Evolutionary conservation across 2,888 invertebrate species (phyloP).

Genomic region (Lepetodrilus schrolli): DNA sequence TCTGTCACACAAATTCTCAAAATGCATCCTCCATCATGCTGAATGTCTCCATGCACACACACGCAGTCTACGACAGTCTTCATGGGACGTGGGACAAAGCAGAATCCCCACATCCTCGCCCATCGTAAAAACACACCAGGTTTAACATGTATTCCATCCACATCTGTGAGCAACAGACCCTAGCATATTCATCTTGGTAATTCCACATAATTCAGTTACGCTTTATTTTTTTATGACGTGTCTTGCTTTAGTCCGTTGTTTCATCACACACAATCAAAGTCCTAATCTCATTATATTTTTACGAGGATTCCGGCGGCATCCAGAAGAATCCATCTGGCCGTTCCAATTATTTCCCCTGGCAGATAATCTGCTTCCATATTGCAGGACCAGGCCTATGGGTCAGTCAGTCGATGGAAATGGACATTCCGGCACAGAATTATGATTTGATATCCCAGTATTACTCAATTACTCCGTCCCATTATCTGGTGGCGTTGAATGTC

Average conservation of each 20-base stretch:
- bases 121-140: too few relatives aligned
- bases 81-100: too few relatives aligned
- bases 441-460: slow-evolving; percentile 19
- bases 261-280: neutral
- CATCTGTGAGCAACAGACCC: too few relatives aligned
- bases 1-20: too few relatives aligned
- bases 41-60: too few relatives aligned
- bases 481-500: neutral
- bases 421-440: slow-evolving; percentile 4
- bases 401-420: neutral
- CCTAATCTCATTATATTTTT: neutral
- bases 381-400: neutral
- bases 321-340: neutral
- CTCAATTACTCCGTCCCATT: slow-evolving; percentile 10
- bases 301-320: neutral
- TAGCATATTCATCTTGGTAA: too few relatives aligned
- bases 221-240: neutral
- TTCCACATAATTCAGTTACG: neutral
- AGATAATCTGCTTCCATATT: slow-evolving; percentile 14
- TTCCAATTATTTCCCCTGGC: neutral
- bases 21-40: too few relatives aligned
- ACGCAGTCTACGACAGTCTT: too few relatives aligned
- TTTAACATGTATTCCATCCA: too few relatives aligned
- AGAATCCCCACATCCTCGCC: too few relatives aligned
- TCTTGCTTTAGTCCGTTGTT: neutral